Evolutionary conservation across 2,888 invertebrate species (phyloP), one percentile per base, ranked within the genome.

Genomic region (Dryobota labecula): DNA sequence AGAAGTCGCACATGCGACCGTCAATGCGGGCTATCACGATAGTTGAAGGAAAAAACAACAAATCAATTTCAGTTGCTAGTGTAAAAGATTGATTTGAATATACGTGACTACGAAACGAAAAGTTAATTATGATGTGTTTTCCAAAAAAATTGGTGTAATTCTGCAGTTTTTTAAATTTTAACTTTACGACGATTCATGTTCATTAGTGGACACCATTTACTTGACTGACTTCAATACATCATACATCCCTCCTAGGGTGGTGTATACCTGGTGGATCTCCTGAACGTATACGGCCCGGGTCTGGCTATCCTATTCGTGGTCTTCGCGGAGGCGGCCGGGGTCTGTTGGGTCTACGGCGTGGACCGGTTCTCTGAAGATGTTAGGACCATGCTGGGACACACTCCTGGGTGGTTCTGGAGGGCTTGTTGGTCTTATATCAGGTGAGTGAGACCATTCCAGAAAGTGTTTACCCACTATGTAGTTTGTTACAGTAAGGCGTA

Each of bases 321-420:
- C 56, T 98, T 99, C 90, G 98, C 99, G 71, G 99, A 99, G 92
- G 98, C 98, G 0, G 98, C 98, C 0, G 98, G 98, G 0, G 98
- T 99, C 1, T 98, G 98, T 93, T 99, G 98, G 98, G 97, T 98
- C 86, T 99, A 99, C 90, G 98, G 98, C 2, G 98, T 98, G 0
- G 97, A 97, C 85, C 96, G 97, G 73, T 98, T 98, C 93, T 97
- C 98, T 0, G 95, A 97, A 30, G 98, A 98, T 90, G 97, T 99
- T 68, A 97, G 97, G 89, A 97, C 97, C 89, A 99, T 98, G 98
- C 96, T 98, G 80, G 98, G 98, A 0, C 96, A 97, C 87, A 96
- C 96, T 70, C 98, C 98, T 0, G 98, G 97, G 0, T 91, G 97
- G 82, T 98, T 98, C 94, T 98, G 98, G 98, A 96, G 97, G 56